Conservation (phyloP, 2,888 invertebrate genomes). For the Temnothorax ravouxi region DNA sequence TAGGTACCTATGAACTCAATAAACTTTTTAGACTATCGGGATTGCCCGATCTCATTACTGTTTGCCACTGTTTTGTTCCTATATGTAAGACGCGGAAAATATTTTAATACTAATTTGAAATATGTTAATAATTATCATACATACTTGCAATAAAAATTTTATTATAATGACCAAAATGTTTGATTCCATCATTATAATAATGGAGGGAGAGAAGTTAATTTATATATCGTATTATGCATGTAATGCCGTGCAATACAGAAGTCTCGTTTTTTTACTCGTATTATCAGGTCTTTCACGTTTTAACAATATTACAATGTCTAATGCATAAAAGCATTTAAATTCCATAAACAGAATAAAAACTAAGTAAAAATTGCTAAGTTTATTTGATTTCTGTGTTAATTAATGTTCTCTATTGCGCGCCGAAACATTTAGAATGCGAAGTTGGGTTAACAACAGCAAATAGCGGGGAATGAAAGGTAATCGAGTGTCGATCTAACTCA, state of each 20-base stretch:
- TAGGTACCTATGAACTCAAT: not conserved
- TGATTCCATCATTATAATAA: not conserved
- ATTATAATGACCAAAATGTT: not conserved
- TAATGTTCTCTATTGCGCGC: not conserved
- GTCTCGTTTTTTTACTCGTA: not conserved
- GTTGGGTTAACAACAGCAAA: not conserved
- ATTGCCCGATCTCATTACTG: not conserved
- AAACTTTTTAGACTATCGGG: not conserved
- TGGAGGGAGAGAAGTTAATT: not conserved
- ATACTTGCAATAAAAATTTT: not conserved
- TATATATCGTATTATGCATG: not conserved
- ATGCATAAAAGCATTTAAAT: not conserved
- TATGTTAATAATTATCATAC: not conserved
- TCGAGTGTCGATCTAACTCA: conserved; percentile 12
- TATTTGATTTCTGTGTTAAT: conserved; percentile 7
- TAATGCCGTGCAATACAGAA: not conserved
- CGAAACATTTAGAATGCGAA: not conserved
- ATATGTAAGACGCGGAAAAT: not conserved
- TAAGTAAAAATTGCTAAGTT: not conserved
- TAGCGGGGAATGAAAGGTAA: not conserved
- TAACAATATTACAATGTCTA: conserved; percentile 4
- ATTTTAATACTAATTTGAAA: not conserved
- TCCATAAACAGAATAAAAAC: not conserved
- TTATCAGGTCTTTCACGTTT: not conserved
- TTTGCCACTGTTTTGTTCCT: not conserved